A percentile compares a stretch with the other conserved stretches of the same genome.
Evolutionary conservation across 2,888 invertebrate genomes (phyloP).

Genomic region (Protonemura montana): DNA sequence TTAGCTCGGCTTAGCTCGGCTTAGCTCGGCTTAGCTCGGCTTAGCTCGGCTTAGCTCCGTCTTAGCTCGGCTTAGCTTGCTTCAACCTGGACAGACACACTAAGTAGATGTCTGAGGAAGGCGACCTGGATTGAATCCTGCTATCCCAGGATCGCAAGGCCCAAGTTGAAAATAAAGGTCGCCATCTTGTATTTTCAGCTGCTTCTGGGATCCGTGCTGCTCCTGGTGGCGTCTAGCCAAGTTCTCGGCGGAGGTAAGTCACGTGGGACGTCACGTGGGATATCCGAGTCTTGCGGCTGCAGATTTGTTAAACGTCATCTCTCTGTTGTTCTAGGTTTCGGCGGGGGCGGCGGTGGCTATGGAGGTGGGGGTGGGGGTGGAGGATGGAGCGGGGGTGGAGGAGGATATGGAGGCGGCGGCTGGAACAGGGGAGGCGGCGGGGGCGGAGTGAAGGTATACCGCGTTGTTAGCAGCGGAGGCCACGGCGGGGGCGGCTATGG

Average conservation of each 20-base stretch:
- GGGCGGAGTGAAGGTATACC: too few relatives aligned
- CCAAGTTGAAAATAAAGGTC: too few relatives aligned
- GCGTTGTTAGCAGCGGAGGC: conserved; percentile 30
- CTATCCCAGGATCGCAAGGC: too few relatives aligned
- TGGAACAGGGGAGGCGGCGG: conserved; percentile 33
- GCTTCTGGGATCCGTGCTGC: conserved; percentile 15
- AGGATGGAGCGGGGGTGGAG: conserved; percentile 23
- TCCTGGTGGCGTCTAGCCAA: conserved; percentile 2
- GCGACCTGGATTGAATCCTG: too few relatives aligned
- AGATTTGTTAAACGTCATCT: neutral
- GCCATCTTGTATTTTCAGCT: too few relatives aligned
- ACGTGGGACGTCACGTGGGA: too few relatives aligned
- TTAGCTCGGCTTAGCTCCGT: too few relatives aligned
- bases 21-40: too few relatives aligned
- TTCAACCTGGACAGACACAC: too few relatives aligned
- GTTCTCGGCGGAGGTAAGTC: conserved; percentile 14
- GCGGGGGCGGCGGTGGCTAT: conserved; percentile 28
- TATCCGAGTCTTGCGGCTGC: too few relatives aligned
- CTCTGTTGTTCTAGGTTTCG: neutral
- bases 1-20: too few relatives aligned
- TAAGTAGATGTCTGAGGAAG: too few relatives aligned
- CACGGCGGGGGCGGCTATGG: conserved; percentile 37
- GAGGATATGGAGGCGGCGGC: conserved; percentile 19
- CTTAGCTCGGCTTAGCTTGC: neutral
- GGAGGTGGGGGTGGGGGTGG: conserved; percentile 19